Evolutionary conservation across 2,113 vertebrate species (phyloP).

Genomic region (Alaudala cheleensis): DNA sequence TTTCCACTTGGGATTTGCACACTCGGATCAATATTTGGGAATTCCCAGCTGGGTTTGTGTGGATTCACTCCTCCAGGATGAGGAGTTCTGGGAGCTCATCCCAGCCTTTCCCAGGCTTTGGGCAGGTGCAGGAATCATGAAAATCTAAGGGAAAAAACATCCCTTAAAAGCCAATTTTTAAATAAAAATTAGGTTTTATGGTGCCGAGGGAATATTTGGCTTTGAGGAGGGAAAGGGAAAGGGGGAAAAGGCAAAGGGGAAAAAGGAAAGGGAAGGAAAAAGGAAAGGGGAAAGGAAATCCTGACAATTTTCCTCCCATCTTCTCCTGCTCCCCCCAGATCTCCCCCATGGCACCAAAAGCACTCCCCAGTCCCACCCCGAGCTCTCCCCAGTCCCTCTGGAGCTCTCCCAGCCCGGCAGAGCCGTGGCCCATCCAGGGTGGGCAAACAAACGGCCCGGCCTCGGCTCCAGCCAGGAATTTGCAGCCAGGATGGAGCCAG

Average conservation of each 20-base stretch:
- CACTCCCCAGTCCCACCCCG: neutral
- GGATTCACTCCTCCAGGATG: neutral
- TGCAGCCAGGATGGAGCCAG: conserved; percentile 72
- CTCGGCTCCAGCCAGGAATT: conserved; percentile 66
- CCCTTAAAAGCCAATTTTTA: neutral
- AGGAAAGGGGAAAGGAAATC: too few species aligned
- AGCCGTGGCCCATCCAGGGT: neutral
- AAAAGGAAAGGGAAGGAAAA: too few species aligned
- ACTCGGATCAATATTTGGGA: neutral
- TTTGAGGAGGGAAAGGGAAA: neutral
- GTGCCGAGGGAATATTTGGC: neutral
- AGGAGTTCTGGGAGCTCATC: neutral
- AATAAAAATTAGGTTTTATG: neutral
- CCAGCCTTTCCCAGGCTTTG: neutral
- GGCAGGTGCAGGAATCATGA: neutral
- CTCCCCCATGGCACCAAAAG: fast-evolving
- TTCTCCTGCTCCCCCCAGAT: neutral
- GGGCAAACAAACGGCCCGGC: conserved; percentile 59
- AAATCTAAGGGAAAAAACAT: neutral
- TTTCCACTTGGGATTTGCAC: neutral
- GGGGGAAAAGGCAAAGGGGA: too few species aligned
- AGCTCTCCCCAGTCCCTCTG: neutral
- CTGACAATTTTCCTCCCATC: too few species aligned
- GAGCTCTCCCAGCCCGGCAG: neutral
- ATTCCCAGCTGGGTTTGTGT: neutral